These are phyloP conservation scores for Ageneiosus marmoratus DNA, from an alignment of 2,113 vertebrate species.

Conservation along the genomic window DNA sequence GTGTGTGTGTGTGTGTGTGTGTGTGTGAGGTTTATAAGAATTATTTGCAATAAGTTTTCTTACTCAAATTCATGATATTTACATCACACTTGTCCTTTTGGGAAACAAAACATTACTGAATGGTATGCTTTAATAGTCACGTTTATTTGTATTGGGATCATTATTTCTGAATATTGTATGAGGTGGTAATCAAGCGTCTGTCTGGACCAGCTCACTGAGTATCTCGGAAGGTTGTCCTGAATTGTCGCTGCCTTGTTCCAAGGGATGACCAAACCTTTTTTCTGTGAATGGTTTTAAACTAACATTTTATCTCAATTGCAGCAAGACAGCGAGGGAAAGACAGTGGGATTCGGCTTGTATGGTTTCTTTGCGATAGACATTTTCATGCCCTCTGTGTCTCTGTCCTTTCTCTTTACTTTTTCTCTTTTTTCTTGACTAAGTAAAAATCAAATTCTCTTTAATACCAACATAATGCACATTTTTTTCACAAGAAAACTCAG, in stretches of 20 bases:
- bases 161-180: background rate
- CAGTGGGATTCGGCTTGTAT: background rate
- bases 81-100: background rate
- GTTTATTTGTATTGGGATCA: background rate
- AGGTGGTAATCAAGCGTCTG: background rate
- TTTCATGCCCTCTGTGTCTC: slow-evolving; percentile 41
- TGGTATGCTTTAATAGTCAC: background rate
- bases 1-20: background rate
- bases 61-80: background rate
- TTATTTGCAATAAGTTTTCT: background rate
- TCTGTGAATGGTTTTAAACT: slow-evolving; percentile 9
- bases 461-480: background rate
- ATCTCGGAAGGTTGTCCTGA: slow-evolving; percentile 6
- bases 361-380: slow-evolving; percentile 12
- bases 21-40: background rate
- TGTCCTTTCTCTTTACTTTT: slow-evolving; percentile 32
- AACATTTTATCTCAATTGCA: slow-evolving; percentile 31
- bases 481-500: background rate
- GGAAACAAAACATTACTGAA: background rate
- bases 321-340: background rate
- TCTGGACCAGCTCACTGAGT: background rate
- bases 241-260: background rate
- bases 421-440: slow-evolving; percentile 12
- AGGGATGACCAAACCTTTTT: background rate
- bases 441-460: background rate